A percentile compares a stretch with the other conserved stretches of the same genome.
Conservation (phyloP, 2,113 vertebrate species). For the Lampris incognitus region DNA sequence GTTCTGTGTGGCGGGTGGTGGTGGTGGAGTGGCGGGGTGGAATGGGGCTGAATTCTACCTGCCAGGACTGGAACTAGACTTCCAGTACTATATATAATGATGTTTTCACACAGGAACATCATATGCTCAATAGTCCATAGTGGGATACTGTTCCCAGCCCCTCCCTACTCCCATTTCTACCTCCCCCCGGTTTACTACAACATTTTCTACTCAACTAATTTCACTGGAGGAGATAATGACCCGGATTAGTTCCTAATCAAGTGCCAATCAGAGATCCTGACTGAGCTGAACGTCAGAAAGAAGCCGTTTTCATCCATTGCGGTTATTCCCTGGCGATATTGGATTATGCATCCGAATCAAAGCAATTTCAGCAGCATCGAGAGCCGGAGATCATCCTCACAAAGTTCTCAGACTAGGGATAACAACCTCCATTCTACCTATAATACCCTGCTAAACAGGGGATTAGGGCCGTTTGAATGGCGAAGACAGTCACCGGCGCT, state of each 20-base stretch:
- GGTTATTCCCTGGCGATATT: conserved; percentile 58
- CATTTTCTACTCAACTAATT: conserved; percentile 95
- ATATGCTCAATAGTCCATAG: conserved; percentile 23
- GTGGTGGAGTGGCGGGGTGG: conserved; percentile 14
- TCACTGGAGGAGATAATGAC: conserved; percentile 93
- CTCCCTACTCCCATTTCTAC: conserved; percentile 70
- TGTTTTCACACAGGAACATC: conserved; percentile 14
- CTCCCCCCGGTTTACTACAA: conserved; percentile 85
- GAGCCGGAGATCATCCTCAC: conserved; percentile 43
- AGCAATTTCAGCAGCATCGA: conserved; percentile 65
- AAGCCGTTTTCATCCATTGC: conserved; percentile 73
- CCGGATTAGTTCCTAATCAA: conserved; percentile 95
- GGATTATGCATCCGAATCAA: conserved; percentile 76
- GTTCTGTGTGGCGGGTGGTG: conserved; percentile 53
- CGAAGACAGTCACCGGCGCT: conserved; percentile 77
- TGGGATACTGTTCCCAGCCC: conserved; percentile 64
- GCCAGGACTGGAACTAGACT: conserved; percentile 7
- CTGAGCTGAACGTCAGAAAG: conserved; percentile 90
- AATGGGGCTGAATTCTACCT: conserved; percentile 64
- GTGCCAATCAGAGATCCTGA: conserved; percentile 93
- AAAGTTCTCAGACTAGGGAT: conserved; percentile 77
- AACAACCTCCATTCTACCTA: conserved; percentile 81
- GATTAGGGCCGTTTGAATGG: conserved; percentile 80
- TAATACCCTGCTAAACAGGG: conserved; percentile 77
- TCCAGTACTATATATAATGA: too few relatives aligned